Conservation (phyloP, 2,888 invertebrate genomes). For the Heliconius cydno region DNA sequence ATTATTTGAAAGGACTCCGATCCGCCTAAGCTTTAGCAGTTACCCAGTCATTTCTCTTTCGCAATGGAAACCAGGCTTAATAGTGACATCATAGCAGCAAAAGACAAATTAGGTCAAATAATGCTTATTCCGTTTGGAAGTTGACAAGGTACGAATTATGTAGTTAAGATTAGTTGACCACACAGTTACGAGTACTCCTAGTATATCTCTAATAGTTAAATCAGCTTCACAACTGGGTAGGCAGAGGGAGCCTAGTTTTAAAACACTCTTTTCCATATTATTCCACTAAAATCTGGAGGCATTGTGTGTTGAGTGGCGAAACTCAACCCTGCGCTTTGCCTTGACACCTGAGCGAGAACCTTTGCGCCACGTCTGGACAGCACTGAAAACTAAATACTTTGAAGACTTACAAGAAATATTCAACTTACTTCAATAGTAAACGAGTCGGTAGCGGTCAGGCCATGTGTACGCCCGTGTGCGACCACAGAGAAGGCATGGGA, state of each 20-base stretch:
- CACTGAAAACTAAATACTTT: background rate
- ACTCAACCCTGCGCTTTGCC: no score
- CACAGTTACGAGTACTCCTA: background rate
- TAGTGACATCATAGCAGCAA: background rate
- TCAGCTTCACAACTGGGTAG: no score
- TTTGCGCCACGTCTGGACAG: no score
- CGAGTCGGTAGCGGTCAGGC: conserved; percentile 85
- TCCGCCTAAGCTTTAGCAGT: no score
- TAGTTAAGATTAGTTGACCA: background rate
- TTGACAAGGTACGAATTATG: conserved; percentile 9
- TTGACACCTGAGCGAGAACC: no score
- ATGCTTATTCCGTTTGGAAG: conserved; percentile 4
- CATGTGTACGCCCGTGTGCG: conserved; percentile 77
- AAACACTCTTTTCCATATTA: no score
- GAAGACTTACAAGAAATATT: background rate
- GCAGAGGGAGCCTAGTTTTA: no score
- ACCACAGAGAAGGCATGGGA: conserved; percentile 85
- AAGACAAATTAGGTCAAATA: conserved; percentile 9
- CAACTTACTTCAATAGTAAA: conserved; percentile 86
- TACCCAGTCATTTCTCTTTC: no score
- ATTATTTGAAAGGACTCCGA: no score
- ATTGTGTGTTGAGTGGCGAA: no score
- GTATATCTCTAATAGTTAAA: background rate
- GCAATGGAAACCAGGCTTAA: background rate
- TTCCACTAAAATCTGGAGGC: no score